These are phyloP conservation scores for Brachirus orientalis DNA, from an alignment of 2,113 vertebrate species.

Conservation along the genomic window DNA sequence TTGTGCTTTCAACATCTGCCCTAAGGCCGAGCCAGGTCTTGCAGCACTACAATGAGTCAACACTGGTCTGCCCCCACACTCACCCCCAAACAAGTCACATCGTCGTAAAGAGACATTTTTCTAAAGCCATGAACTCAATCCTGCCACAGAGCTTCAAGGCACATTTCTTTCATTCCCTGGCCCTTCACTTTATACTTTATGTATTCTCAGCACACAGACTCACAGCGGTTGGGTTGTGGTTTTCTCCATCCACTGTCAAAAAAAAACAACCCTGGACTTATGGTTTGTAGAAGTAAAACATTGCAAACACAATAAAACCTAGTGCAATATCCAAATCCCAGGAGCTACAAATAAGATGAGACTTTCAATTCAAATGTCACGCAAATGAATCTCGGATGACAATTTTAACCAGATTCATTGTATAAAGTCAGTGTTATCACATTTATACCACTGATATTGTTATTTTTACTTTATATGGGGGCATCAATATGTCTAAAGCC, in stretches of 20 bases:
- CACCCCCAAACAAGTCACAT: conserved; percentile 12
- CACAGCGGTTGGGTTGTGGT: not conserved
- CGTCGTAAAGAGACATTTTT: conserved; percentile 15
- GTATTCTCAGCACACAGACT: not conserved
- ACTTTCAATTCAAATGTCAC: not conserved
- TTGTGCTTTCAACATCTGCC: conserved; percentile 35
- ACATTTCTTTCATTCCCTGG: conserved; percentile 23
- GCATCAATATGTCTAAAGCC: not conserved
- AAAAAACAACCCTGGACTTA: not conserved
- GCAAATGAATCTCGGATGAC: not conserved
- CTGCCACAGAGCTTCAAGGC: conserved; percentile 22
- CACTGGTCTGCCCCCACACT: conserved; percentile 6
- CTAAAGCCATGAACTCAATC: conserved; percentile 41
- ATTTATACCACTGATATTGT: too few species aligned
- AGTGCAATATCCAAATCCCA: not conserved
- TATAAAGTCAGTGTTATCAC: not conserved
- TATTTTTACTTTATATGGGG: not conserved
- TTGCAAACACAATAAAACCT: not conserved
- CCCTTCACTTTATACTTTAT: not conserved
- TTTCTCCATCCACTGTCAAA: not conserved
- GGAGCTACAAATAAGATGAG: not conserved
- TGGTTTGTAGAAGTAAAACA: not conserved
- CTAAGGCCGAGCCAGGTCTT: conserved; percentile 28
- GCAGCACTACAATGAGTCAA: conserved; percentile 44
- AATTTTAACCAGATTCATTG: conserved; percentile 1